Conservation (phyloP, 2,113 vertebrate species). For the Ageneiosus marmoratus region DNA sequence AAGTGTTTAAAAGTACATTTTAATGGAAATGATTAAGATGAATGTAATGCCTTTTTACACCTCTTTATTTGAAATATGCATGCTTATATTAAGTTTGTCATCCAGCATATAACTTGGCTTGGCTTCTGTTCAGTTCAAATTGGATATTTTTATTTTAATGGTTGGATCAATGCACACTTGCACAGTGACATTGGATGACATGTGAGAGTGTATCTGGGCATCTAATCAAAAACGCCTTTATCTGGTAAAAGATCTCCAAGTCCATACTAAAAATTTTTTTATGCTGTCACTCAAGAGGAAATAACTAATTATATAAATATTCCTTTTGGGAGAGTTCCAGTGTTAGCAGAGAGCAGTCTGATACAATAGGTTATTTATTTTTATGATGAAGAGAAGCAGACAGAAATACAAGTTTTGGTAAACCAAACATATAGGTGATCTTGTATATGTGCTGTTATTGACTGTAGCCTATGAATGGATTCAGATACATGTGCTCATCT, state of each 20-base stretch:
- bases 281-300: background rate
- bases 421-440: background rate
- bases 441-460: background rate
- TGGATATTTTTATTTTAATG: background rate
- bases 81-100: background rate
- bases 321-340: background rate
- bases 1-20: slow-evolving; percentile 15
- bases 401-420: background rate
- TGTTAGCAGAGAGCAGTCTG: background rate
- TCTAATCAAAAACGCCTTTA: background rate
- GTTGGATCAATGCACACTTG: background rate
- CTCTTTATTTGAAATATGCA: background rate
- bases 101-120: background rate
- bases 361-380: background rate
- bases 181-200: background rate
- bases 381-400: background rate
- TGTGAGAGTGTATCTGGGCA: background rate
- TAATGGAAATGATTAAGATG: slow-evolving; percentile 9
- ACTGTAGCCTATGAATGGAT: background rate
- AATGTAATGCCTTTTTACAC: background rate
- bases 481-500: background rate
- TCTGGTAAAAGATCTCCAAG: background rate
- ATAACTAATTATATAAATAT: background rate
- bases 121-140: background rate
- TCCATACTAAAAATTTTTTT: background rate